These are phyloP conservation scores for Chrosomus eos DNA, from an alignment of 2,797 vertebrate genomes.

Conservation along the genomic window DNA sequence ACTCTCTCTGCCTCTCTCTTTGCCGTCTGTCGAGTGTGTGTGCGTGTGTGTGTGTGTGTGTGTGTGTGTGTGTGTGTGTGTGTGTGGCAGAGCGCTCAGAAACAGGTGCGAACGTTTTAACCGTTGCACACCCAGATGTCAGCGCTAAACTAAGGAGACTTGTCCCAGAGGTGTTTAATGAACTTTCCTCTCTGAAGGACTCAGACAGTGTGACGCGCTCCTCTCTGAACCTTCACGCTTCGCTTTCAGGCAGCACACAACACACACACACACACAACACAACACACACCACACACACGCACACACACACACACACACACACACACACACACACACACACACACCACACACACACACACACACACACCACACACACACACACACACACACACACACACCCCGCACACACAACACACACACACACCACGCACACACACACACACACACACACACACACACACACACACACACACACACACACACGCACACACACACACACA, in stretches of 20 bases:
- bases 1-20: constrained; percentile 29
- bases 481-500: too few relatives aligned
- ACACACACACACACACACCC: neutral
- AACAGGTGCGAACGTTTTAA: constrained; percentile 79
- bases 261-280: neutral
- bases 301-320: too few relatives aligned
- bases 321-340: too few relatives aligned
- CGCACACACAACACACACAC: too few relatives aligned
- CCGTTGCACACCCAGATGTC: constrained; percentile 68
- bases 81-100: constrained; percentile 29
- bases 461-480: neutral
- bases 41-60: constrained; percentile 39
- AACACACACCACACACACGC: too few relatives aligned
- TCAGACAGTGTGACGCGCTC: constrained; percentile 66
- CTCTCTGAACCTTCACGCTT: constrained; percentile 5
- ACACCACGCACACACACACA: neutral
- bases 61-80: constrained; percentile 34
- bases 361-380: too few relatives aligned
- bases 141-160: constrained; percentile 59
- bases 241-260: neutral
- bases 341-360: too few relatives aligned
- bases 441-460: too few relatives aligned
- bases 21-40: constrained; percentile 9
- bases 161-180: constrained; percentile 78
- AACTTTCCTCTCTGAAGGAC: constrained; percentile 72